Conservation (phyloP, 2,888 invertebrate species). For the Eupithecia abbreviata region DNA sequence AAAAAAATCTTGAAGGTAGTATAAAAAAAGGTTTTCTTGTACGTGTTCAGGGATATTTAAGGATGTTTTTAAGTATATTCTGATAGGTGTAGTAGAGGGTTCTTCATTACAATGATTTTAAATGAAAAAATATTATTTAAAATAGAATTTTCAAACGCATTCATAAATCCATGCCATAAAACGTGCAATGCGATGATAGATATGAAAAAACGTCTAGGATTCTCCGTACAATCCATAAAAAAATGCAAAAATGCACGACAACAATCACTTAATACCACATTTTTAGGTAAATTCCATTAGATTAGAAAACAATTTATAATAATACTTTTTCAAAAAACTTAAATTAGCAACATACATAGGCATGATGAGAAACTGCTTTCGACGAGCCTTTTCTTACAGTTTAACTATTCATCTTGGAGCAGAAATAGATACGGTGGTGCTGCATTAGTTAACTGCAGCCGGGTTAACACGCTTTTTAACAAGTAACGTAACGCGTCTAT, state of each 20-base stretch:
- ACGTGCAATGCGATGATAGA: constrained; percentile 28
- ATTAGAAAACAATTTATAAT: not conserved
- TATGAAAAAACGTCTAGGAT: not conserved
- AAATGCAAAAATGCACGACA: not conserved
- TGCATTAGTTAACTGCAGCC: no score
- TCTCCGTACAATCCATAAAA: not conserved
- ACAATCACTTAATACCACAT: not conserved
- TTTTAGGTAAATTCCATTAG: not conserved
- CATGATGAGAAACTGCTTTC: not conserved
- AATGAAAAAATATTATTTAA: not conserved
- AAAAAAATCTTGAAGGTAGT: not conserved
- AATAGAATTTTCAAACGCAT: constrained; percentile 15
- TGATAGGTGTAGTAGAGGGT: not conserved
- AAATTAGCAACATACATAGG: not conserved
- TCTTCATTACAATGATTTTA: not conserved
- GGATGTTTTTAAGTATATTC: not conserved
- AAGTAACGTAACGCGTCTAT: no score
- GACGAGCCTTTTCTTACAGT: not conserved
- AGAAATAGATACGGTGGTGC: no score
- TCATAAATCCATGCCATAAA: constrained; percentile 32
- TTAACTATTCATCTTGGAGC: not conserved
- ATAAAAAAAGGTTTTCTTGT: not conserved
- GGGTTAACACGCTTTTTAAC: no score
- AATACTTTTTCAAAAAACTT: not conserved
- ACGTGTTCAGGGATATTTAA: not conserved